Evolutionary conservation across 2,113 vertebrate genomes (phyloP), one percentile per base, ranked within the genome.

Genomic region (Tringa solitaria): DNA sequence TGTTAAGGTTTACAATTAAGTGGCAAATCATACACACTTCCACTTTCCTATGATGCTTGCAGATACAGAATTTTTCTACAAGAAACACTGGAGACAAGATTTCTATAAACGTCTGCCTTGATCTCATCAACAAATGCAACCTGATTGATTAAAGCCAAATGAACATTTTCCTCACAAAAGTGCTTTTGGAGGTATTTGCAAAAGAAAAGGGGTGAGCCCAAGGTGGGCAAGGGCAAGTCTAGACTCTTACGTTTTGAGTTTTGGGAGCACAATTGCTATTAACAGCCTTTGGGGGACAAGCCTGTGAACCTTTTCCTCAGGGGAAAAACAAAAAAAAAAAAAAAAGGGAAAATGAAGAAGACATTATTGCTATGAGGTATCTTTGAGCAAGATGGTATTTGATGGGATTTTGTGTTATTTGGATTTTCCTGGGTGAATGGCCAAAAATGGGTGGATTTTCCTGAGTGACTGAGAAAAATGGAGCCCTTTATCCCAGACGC

Each of bases 381-480:
- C 26, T 78, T 69, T 51, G 13, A 57, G 9, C 9, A 7, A 1
- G 7, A n/a, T 4, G 3, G 20, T 37, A 46, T 14, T 10, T 13
- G 30, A 64, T 3, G 5, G 5, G 5, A 5, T 16, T 32, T 73
- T 9, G 6, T 4, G 0, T 50, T 41, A 32, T 17, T 48, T 19
- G n/a, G 10, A 39, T 53, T 57, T 50, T 39, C 30, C 18, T 2
- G 6, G 1, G 51, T 27, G 28, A 53, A 19, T 16, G 1, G 10
- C 22, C 14, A n/a, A 23, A 59, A 23, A 23, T 10, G 57, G 33
- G 57, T 21, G n/a, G 11, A 45, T 57, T 63, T 50, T 39, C 27
- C 18, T 2, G 14, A 1, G 41, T 24, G 33, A 45, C 22, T 17
- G 5, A 9, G 5, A 24, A 27, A 43, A 76, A 7, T 0, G 0